Conservation (phyloP, 2,797 vertebrate species). For the Linurgus olivaceus region DNA sequence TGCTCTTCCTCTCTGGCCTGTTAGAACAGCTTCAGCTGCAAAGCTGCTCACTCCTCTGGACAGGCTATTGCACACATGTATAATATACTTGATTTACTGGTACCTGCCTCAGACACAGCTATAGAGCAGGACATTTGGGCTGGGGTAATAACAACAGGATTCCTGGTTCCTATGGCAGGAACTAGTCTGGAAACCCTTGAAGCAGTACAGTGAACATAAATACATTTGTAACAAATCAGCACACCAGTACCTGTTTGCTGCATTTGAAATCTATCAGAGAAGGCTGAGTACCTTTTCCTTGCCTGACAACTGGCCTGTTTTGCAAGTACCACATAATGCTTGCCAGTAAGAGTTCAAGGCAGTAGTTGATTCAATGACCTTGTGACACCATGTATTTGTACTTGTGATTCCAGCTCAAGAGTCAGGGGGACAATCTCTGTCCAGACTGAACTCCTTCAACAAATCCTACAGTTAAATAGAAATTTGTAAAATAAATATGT, state of each 20-base stretch:
- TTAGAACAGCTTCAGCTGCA: not conserved
- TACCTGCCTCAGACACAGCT: not conserved
- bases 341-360: not conserved
- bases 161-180: not conserved
- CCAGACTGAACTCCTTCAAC: not conserved
- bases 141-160: not conserved
- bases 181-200: not conserved
- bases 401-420: not conserved
- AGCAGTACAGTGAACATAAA: not conserved
- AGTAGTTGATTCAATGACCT: not conserved
- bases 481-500: not conserved
- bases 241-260: not conserved
- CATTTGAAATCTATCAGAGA: not conserved
- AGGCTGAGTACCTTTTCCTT: not conserved
- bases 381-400: not conserved
- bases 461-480: not conserved
- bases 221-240: not conserved
- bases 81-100: not conserved
- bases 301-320: not conserved
- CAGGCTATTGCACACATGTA: not conserved
- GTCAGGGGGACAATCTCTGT: not conserved
- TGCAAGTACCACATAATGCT: not conserved
- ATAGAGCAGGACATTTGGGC: not conserved
- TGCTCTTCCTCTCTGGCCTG: not conserved
- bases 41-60: not conserved